Evolutionary conservation across 30 jellyfish, hydroid and myxozoan species (phyloP).

Genomic region (Chrysaora quinquecirrha): DNA sequence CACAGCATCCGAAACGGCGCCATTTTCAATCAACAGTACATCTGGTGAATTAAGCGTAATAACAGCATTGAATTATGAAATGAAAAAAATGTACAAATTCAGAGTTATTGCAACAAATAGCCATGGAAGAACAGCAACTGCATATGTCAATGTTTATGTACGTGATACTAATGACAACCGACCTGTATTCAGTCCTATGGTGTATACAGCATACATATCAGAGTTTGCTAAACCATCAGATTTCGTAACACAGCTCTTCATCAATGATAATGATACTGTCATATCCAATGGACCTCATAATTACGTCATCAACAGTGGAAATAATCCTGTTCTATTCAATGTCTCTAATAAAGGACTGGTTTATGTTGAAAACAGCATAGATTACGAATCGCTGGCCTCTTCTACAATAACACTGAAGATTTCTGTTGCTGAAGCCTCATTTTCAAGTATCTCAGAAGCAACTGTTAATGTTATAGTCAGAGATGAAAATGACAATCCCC

Average conservation of each 20-base stretch:
- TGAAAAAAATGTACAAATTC: slow-evolving; percentile 50
- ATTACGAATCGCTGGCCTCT: slow-evolving; percentile 27
- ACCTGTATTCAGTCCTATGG: slow-evolving; percentile 33
- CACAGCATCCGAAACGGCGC: slow-evolving; percentile 28
- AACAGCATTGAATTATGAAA: slow-evolving; percentile 69
- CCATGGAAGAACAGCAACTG: slow-evolving; percentile 46
- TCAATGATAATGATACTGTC: slow-evolving; percentile 46
- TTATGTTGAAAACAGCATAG: slow-evolving; percentile 3
- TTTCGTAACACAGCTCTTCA: slow-evolving; percentile 30
- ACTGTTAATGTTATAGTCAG: slow-evolving; percentile 44
- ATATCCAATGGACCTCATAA: slow-evolving; percentile 20
- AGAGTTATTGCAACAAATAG: slow-evolving; percentile 51
- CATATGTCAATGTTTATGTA: slow-evolving; percentile 56
- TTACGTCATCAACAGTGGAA: slow-evolving; percentile 32
- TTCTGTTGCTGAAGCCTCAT: slow-evolving; percentile 28
- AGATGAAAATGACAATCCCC: slow-evolving; percentile 77
- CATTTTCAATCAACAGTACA: slow-evolving; percentile 35
- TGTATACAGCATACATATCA: slow-evolving; percentile 13
- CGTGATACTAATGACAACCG: slow-evolving; percentile 64
- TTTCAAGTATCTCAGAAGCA: not conserved
- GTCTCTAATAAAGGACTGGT: slow-evolving; percentile 44
- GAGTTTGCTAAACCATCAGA: slow-evolving; percentile 44
- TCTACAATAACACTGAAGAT: slow-evolving; percentile 23
- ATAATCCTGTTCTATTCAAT: slow-evolving; percentile 14
- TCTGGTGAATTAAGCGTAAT: slow-evolving; percentile 52